Percentiles rank a stretch among this genome's conserved stretches.
phyloP scores from a whole-genome alignment of 2,113 vertebrate genomes.

The Tragelaphus buxtoni region DNA sequence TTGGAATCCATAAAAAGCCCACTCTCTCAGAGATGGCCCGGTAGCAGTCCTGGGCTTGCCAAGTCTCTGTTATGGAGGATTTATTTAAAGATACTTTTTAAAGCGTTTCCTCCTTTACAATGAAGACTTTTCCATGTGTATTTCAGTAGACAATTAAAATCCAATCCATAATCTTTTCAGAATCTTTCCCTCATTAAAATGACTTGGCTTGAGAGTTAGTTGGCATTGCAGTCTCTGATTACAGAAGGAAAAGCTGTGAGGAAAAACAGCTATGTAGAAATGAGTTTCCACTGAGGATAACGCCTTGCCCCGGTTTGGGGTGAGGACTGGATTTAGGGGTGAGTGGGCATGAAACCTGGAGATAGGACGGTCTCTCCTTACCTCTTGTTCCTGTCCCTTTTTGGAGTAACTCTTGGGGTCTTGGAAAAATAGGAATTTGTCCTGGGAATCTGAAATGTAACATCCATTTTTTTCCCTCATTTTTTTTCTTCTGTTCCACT shows the following conservation, averaged over 20 bases:
- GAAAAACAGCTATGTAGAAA: slow-evolving; percentile 21
- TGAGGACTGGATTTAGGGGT: neutral
- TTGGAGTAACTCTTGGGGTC: neutral
- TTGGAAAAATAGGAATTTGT: neutral
- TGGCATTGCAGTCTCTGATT: slow-evolving; percentile 28
- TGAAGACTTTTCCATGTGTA: slow-evolving; percentile 64
- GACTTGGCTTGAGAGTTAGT: slow-evolving; percentile 48
- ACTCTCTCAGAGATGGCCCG: neutral
- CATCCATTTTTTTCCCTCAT: neutral
- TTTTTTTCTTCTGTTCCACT: neutral
- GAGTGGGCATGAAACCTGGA: neutral
- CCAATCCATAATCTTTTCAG: slow-evolving; percentile 65
- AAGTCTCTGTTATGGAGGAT: slow-evolving; percentile 62
- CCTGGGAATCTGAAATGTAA: neutral
- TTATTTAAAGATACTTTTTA: slow-evolving; percentile 64
- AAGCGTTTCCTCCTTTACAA: slow-evolving; percentile 53
- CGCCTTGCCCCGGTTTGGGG: too few relatives aligned
- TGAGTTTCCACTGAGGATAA: neutral
- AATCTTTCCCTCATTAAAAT: slow-evolving; percentile 57
- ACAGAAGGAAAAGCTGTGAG: neutral
- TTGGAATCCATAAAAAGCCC: neutral
- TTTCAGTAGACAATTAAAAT: slow-evolving; percentile 65
- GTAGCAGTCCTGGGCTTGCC: neutral
- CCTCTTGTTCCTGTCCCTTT: neutral
- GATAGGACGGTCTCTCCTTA: neutral